Evolutionary conservation across 1,140 invertebrate genomes (phyloP).

Genomic region (Tetramorium parvispinum): DNA sequence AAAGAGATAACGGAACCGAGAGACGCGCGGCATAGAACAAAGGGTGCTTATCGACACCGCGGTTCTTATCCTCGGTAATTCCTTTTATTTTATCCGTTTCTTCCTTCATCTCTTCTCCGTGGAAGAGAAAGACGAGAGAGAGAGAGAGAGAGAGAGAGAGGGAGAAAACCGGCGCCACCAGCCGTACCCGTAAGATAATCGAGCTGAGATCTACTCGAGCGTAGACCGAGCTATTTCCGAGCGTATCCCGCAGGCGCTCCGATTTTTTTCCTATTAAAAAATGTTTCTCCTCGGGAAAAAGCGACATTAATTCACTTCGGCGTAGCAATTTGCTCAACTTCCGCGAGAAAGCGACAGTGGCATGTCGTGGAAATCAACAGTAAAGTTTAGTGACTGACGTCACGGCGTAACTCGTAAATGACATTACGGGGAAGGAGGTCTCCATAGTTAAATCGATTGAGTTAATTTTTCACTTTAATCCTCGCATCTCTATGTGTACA

Average conservation of each 20-base stretch:
- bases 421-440: not conserved
- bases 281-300: slow-evolving; percentile 27
- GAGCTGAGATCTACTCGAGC: slow-evolving; percentile 59
- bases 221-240: slow-evolving; percentile 65
- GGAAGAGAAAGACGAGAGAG: not conserved
- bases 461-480: slow-evolving; percentile 46
- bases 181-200: slow-evolving; percentile 70
- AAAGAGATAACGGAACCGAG: slow-evolving; percentile 47
- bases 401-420: slow-evolving; percentile 46
- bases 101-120: slow-evolving; percentile 10
- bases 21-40: slow-evolving; percentile 68
- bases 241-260: not conserved
- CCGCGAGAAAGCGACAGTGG: slow-evolving; percentile 51
- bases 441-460: slow-evolving; percentile 28
- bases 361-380: slow-evolving; percentile 51
- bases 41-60: slow-evolving; percentile 79
- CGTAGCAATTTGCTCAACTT: slow-evolving; percentile 56
- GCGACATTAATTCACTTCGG: slow-evolving; percentile 56
- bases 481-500: not conserved
- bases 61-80: slow-evolving; percentile 75
- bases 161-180: too few species aligned
- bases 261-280: slow-evolving; percentile 52
- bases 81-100: slow-evolving; percentile 77
- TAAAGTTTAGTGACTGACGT: slow-evolving; percentile 55
- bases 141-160: too few species aligned